Conservation (phyloP, 2,113 vertebrate genomes). For the Neomonachus schauinslandi region DNA sequence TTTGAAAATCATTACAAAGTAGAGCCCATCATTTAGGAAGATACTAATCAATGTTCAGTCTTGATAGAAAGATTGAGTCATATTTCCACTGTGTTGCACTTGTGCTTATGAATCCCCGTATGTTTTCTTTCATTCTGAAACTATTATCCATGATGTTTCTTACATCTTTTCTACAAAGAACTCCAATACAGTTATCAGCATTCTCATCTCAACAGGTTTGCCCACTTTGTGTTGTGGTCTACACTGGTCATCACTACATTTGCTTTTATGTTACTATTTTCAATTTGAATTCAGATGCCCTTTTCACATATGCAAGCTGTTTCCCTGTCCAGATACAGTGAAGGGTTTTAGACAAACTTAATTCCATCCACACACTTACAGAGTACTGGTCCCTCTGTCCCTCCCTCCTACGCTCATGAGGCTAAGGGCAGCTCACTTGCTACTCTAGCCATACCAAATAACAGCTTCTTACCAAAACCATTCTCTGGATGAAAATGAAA, state of each 20-base stretch:
- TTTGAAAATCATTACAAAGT: constrained; percentile 34
- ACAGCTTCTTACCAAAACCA: background rate
- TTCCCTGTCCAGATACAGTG: background rate
- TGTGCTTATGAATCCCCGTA: background rate
- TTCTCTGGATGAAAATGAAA: background rate
- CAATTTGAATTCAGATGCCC: background rate
- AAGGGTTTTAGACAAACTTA: background rate
- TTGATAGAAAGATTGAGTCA: background rate
- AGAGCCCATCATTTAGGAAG: background rate
- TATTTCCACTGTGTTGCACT: background rate
- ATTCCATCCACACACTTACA: background rate
- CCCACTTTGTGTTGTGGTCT: background rate
- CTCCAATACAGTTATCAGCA: background rate
- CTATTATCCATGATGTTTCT: background rate
- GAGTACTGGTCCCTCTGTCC: background rate
- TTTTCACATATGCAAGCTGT: background rate
- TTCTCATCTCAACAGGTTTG: constrained; percentile 13
- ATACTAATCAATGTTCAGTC: background rate
- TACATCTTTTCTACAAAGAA: background rate
- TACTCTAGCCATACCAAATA: background rate
- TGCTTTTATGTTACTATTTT: constrained; percentile 2
- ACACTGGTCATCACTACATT: background rate
- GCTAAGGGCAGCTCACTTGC: background rate
- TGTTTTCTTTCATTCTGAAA: constrained; percentile 38
- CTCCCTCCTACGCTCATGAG: background rate